A percentile compares a stretch with the other conserved stretches of the same genome.
Evolutionary conservation across 2,797 vertebrate species (phyloP).

Genomic region (Aythya fuligula): DNA sequence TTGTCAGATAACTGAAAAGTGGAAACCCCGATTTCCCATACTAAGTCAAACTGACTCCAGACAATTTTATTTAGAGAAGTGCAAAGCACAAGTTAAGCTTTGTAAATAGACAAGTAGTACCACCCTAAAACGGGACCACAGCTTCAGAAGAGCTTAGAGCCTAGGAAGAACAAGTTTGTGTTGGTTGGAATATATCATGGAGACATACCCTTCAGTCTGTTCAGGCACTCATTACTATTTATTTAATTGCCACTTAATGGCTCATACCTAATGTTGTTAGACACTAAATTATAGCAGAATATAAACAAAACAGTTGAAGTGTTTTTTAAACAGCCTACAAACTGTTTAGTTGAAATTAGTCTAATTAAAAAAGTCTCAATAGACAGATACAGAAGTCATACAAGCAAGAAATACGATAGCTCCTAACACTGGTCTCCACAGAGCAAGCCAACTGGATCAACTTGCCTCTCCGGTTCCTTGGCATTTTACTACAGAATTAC

Average conservation of each 20-base stretch:
- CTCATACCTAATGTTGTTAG: background rate
- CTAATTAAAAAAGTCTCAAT: background rate
- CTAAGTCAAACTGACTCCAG: background rate
- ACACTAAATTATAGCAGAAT: background rate
- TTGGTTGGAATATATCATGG: background rate
- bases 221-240: background rate
- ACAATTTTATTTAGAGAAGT: background rate
- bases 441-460: background rate
- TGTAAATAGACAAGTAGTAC: background rate
- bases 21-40: background rate
- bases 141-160: background rate
- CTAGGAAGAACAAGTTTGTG: background rate
- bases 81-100: background rate
- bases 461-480: background rate
- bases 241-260: background rate
- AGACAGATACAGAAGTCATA: background rate
- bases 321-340: slow-evolving; percentile 2
- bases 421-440: background rate
- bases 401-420: background rate
- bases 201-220: background rate
- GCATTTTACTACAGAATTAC: background rate
- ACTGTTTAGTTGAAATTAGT: background rate
- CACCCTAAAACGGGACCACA: background rate
- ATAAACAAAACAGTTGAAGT: background rate
- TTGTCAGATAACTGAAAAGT: background rate